These are phyloP conservation scores for Melipona quadrifasciata DNA, from an alignment of 1,140 invertebrate genomes.

Conservation along the genomic window DNA sequence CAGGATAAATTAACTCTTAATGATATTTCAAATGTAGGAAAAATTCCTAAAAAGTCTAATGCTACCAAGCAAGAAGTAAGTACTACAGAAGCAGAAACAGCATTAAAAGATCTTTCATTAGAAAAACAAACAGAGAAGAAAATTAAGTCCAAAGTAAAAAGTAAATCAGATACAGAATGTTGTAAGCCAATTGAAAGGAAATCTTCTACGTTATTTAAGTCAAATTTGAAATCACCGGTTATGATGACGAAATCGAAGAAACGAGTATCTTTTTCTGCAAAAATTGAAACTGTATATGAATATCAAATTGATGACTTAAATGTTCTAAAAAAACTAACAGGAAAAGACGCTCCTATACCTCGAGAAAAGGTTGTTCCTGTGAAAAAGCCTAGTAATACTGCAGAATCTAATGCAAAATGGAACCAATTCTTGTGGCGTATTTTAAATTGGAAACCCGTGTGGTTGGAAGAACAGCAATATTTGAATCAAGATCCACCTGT, in stretches of 20 bases:
- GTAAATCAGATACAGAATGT: background rate
- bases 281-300: conserved; percentile 42
- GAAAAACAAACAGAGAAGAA: background rate
- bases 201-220: background rate
- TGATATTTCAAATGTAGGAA: conserved; percentile 1
- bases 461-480: conserved; percentile 70
- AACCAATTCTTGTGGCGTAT: conserved; percentile 69
- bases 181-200: conserved; percentile 1
- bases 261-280: conserved; percentile 63
- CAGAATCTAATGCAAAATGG: conserved; percentile 49
- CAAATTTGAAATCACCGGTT: background rate
- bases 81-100: background rate
- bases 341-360: conserved; percentile 64
- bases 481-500: conserved; percentile 62
- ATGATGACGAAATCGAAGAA: conserved; percentile 40
- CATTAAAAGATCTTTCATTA: background rate
- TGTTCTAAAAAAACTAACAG: conserved; percentile 59
- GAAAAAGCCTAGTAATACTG: background rate
- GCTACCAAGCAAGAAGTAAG: background rate
- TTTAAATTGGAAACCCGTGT: conserved; percentile 72
- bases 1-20: background rate
- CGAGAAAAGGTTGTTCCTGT: conserved; percentile 6
- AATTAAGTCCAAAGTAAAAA: background rate
- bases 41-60: conserved; percentile 22
- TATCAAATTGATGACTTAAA: conserved; percentile 68